phyloP scores from a whole-genome alignment of 1,140 invertebrate species.

The Drosophila sturtevanti region DNA sequence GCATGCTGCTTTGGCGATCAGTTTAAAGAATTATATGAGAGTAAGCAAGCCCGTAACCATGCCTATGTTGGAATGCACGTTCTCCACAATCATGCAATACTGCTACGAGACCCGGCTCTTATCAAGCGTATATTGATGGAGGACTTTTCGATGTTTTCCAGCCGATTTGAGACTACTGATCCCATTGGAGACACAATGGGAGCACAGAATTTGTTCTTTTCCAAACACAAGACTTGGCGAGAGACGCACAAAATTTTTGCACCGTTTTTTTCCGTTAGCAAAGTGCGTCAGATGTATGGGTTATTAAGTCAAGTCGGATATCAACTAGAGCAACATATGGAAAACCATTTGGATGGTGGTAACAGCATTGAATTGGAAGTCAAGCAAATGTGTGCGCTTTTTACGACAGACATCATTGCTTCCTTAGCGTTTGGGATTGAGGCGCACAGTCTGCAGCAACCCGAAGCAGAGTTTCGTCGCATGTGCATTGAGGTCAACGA shows the following conservation, averaged over 20 bases:
- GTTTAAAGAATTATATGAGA: constrained; percentile 53
- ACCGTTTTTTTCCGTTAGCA: constrained; percentile 62
- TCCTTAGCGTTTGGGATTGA: constrained; percentile 85
- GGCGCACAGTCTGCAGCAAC: constrained; percentile 83
- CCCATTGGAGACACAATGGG: constrained; percentile 60
- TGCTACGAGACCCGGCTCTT: constrained; percentile 84
- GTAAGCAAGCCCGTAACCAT: constrained; percentile 21
- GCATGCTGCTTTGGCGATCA: constrained; percentile 64
- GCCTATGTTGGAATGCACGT: constrained; percentile 82
- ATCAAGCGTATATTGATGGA: constrained; percentile 84
- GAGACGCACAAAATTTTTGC: constrained; percentile 73
- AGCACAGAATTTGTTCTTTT: constrained; percentile 66
- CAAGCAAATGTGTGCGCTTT: constrained; percentile 66
- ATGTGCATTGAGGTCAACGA: constrained; percentile 83
- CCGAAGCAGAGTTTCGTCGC: constrained; percentile 82
- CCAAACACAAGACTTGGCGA: constrained; percentile 65
- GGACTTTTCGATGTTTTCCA: constrained; percentile 81
- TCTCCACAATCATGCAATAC: constrained; percentile 82
- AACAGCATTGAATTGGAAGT: constrained; percentile 53
- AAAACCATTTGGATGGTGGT: constrained; percentile 4
- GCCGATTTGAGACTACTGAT: constrained; percentile 70
- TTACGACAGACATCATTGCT: constrained; percentile 85
- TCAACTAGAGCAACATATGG: constrained; percentile 61
- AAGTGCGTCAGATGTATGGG: constrained; percentile 67
- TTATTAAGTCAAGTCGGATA: constrained; percentile 60